Percentiles rank a stretch among this genome's conserved stretches.
Conservation (phyloP, 2,113 vertebrate species). For the Solea senegalensis region DNA sequence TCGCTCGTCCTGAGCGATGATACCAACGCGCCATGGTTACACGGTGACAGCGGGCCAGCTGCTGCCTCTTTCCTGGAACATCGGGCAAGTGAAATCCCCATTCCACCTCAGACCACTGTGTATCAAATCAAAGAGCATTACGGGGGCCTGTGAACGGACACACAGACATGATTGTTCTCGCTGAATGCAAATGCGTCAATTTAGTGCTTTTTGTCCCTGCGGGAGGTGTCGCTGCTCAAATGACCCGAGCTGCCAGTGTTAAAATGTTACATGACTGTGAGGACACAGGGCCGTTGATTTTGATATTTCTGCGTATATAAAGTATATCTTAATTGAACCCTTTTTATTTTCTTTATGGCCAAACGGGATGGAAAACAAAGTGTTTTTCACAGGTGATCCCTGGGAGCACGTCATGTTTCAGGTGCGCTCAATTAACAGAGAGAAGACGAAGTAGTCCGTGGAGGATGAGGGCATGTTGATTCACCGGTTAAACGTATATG, state of each 20-base stretch:
- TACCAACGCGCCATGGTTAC: conserved; percentile 38
- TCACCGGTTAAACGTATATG: conserved; percentile 50
- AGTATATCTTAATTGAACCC: not conserved
- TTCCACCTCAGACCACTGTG: conserved; percentile 53
- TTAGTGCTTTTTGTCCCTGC: conserved; percentile 24
- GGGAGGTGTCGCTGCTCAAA: conserved; percentile 33
- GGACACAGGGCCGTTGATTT: conserved; percentile 27
- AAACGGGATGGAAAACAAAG: conserved; percentile 28
- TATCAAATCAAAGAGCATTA: conserved; percentile 67
- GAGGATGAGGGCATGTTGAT: conserved; percentile 55
- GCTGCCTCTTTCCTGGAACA: conserved; percentile 60
- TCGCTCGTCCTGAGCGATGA: conserved; percentile 36
- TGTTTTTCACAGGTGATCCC: conserved; percentile 53
- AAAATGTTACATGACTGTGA: conserved; percentile 39
- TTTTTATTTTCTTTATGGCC: conserved; percentile 17
- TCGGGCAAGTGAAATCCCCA: conserved; percentile 57
- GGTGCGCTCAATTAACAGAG: conserved; percentile 57
- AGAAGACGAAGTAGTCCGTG: conserved; percentile 38
- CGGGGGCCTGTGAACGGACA: conserved; percentile 28
- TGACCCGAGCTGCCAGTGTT: conserved; percentile 31
- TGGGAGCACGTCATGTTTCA: conserved; percentile 24
- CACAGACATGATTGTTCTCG: conserved; percentile 29
- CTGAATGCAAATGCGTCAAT: conserved; percentile 57
- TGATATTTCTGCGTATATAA: conserved; percentile 4
- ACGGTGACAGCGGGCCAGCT: conserved; percentile 71